A percentile compares a stretch with the other conserved stretches of the same genome.
Evolutionary conservation across 2,113 vertebrate genomes (phyloP).

Genomic region (Argyrosomus japonicus): DNA sequence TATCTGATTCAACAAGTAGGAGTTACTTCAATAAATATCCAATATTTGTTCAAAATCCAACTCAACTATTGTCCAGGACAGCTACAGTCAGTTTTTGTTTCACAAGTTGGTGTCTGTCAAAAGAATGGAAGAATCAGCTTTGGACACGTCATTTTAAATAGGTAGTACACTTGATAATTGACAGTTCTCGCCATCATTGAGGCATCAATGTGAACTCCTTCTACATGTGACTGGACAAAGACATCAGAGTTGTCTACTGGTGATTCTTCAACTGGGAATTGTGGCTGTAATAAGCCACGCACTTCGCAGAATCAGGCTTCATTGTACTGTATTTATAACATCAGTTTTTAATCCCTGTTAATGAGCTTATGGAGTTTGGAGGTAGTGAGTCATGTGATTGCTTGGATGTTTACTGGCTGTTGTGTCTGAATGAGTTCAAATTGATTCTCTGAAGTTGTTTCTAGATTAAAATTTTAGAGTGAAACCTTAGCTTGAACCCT

Average conservation of each 20-base stretch:
- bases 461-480: too few species aligned
- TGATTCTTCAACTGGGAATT: neutral
- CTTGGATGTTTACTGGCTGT: neutral
- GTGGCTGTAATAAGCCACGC: neutral
- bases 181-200: neutral
- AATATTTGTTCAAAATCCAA: neutral
- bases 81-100: neutral
- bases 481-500: neutral
- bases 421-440: neutral
- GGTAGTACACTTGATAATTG: neutral
- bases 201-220: neutral
- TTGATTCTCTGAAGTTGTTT: neutral
- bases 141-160: constrained; percentile 16
- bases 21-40: neutral
- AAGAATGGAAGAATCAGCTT: neutral
- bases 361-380: constrained; percentile 9
- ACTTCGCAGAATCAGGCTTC: neutral
- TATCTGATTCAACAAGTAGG: constrained; percentile 6
- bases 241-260: neutral
- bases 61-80: neutral
- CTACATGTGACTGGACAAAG: neutral
- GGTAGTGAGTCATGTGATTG: neutral
- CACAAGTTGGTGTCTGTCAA: neutral
- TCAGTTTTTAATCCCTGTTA: neutral
- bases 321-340: neutral